A percentile compares a stretch with the other conserved stretches of the same genome.
Conservation (phyloP, 2,888 invertebrate genomes). For the Thymelicus lineola region DNA sequence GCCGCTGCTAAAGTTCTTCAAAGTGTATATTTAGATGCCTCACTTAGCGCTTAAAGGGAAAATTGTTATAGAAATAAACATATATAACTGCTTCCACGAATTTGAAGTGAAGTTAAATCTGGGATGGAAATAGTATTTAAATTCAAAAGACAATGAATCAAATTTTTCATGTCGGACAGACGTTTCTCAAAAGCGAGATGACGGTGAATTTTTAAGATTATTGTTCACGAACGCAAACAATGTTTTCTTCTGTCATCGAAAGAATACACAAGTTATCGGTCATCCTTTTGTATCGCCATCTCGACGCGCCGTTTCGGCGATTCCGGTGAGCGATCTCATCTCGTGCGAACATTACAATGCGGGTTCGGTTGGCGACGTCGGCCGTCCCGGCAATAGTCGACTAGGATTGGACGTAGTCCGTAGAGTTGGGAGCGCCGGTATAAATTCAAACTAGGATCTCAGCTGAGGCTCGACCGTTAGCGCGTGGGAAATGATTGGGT, state of each 20-base stretch:
- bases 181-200: constrained; percentile 64
- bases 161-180: constrained; percentile 51
- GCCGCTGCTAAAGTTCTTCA: constrained; percentile 7
- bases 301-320: constrained; percentile 64
- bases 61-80: neutral
- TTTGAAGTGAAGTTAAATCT: constrained; percentile 23
- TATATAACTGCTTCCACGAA: constrained; percentile 15
- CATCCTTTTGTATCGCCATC: constrained; percentile 81
- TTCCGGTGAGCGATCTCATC: constrained; percentile 52
- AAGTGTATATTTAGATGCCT: neutral
- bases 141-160: constrained; percentile 43
- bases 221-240: constrained; percentile 71
- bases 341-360: constrained; percentile 65
- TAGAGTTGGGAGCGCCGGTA: constrained; percentile 68
- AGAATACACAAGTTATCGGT: constrained; percentile 77
- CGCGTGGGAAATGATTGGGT: constrained; percentile 83
- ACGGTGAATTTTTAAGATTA: constrained; percentile 65
- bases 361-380: constrained; percentile 57
- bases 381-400: constrained; percentile 54
- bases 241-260: constrained; percentile 79
- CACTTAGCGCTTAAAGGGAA: constrained; percentile 15
- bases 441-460: constrained; percentile 77
- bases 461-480: constrained; percentile 78
- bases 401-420: constrained; percentile 65
- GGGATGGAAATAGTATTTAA: constrained; percentile 34